Base-by-base conservation (phyloP, 2,888 invertebrate species). In the Neocrepidodera transversa region DNA sequence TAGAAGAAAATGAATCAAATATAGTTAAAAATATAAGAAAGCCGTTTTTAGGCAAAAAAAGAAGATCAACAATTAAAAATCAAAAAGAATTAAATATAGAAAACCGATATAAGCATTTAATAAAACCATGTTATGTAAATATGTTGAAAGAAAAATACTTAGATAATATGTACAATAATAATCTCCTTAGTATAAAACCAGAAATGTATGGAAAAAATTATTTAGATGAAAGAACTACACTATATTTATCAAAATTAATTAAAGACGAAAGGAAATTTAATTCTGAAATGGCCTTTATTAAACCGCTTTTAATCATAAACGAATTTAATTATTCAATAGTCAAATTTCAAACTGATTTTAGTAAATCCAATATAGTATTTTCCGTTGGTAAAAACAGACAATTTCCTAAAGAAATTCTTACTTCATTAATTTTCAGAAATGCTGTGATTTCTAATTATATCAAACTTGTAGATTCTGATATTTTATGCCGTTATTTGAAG, bases 331-430 rank as follows among this genome's bases (percentile, higher is more conserved):
- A 57, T 28, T 18, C 30, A 4, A 45, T 42, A 13, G 32, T 65
- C 2, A 55, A 63, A 10, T 63, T 60, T 38, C 20, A 36, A 7
- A 36, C 40, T 20, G 50, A 58, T 16, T 59, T 47, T 28, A 35
- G 42, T 47, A 65, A 59, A 52, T 57, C 58, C 17, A 68, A 68
- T 51, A 58, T 68, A 38, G 59, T 68, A 30, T 64, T 54, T 50
- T 45, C 64, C 8, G 48, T 61, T 8, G 36, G 54, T 23, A 52
- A 59, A 20, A 14, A 16, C 13, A 38, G 26, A 16, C 14, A 38
- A 6, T 49, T 66, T 51, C 60, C 60, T 3, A 16, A 49, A 7
- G 18, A 13, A 32, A 16, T 62, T 7, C 11, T 58, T 18, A 7
- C 16, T 11, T 36, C 55, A 20, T 17, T 14, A 1, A 20, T 14